Evolutionary conservation across 2,113 vertebrate genomes (phyloP).

Genomic region (Rhombomys opimus): DNA sequence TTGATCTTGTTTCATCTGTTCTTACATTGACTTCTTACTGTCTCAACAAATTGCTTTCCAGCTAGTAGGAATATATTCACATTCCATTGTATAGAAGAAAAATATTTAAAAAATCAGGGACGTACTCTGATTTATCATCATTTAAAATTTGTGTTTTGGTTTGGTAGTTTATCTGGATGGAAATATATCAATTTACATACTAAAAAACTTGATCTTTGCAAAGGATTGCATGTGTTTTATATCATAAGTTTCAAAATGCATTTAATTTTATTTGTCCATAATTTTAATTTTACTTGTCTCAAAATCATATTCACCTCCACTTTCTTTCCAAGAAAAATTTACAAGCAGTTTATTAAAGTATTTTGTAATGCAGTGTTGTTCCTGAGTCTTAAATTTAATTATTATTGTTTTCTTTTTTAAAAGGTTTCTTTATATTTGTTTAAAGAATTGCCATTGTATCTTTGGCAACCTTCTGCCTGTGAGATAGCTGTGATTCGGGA

Average conservation of each 20-base stretch:
- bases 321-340: constrained; percentile 53
- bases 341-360: neutral
- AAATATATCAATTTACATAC: neutral
- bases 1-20: neutral
- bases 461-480: constrained; percentile 91
- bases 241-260: constrained; percentile 4
- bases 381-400: constrained; percentile 37
- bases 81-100: neutral
- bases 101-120: constrained; percentile 23
- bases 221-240: constrained; percentile 5
- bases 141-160: constrained; percentile 3
- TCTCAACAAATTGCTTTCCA: constrained; percentile 1
- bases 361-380: neutral
- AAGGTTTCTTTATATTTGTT: constrained; percentile 97
- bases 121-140: neutral
- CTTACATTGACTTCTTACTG: neutral
- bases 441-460: constrained; percentile 95
- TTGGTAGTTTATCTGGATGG: neutral
- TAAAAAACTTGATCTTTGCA: neutral
- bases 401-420: constrained; percentile 56
- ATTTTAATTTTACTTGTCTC: constrained; percentile 27
- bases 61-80: neutral
- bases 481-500: constrained; percentile 93
- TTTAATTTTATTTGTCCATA: constrained; percentile 27
- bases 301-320: constrained; percentile 33